Evolutionary conservation across 1,140 invertebrate genomes (phyloP).

Genomic region (Trichoplusia ni): DNA sequence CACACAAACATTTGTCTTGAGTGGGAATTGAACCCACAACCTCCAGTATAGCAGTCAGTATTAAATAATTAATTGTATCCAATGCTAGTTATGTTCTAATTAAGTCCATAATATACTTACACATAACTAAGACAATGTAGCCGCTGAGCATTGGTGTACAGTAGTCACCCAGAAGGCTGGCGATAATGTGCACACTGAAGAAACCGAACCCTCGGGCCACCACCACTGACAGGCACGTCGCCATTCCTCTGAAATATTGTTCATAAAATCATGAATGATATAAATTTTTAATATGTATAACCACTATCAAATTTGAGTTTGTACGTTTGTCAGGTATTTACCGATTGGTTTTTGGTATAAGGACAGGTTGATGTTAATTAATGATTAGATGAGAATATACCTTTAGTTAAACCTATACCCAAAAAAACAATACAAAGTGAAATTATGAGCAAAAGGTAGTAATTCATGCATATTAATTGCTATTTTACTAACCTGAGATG

Average conservation of each 20-base stretch:
- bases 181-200: conserved; percentile 66
- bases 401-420: too few relatives aligned
- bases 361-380: too few relatives aligned
- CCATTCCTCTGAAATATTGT: conserved; percentile 60
- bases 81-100: background rate
- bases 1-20: too few relatives aligned
- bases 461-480: too few relatives aligned
- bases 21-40: too few relatives aligned
- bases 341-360: too few relatives aligned
- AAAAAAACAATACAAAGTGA: background rate
- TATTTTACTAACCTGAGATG: conserved; percentile 62
- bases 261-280: background rate
- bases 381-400: too few relatives aligned
- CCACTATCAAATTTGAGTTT: too few relatives aligned
- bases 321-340: too few relatives aligned
- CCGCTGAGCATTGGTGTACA: conserved; percentile 61
- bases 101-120: conserved; percentile 42
- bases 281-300: background rate
- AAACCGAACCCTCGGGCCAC: conserved; percentile 68
- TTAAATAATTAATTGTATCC: too few relatives aligned
- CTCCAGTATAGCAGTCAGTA: too few relatives aligned
- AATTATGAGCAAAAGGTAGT: background rate
- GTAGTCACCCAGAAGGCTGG: conserved; percentile 48
- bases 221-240: conserved; percentile 67
- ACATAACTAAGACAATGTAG: conserved; percentile 54